phyloP scores from a whole-genome alignment of 2,888 invertebrate species.

The Pristionchus maxplancki region DNA sequence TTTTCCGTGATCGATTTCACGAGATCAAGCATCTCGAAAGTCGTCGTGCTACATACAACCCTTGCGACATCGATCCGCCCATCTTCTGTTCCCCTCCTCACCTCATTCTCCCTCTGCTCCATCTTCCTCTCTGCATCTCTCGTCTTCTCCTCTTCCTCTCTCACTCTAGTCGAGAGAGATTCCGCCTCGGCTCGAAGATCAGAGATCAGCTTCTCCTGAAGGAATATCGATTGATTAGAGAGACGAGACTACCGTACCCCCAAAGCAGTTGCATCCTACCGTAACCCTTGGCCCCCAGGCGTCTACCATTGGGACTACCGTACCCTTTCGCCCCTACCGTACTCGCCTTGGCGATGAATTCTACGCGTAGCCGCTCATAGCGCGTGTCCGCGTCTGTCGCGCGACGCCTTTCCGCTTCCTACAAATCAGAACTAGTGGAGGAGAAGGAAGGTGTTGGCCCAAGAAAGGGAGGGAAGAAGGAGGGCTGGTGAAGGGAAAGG shows the following conservation, averaged over 20 bases:
- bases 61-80: background rate
- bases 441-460: background rate
- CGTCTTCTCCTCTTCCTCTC: conserved; percentile 55
- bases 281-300: background rate
- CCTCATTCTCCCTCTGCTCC: conserved; percentile 38
- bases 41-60: too few species aligned
- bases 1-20: too few species aligned
- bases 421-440: conserved; percentile 24
- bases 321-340: background rate
- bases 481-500: background rate
- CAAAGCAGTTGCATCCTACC: background rate
- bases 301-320: background rate
- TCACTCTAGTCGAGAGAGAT: conserved; percentile 50
- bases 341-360: conserved; percentile 50
- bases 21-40: too few species aligned
- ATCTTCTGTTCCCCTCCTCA: background rate
- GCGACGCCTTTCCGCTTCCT: conserved; percentile 42
- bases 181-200: conserved; percentile 40
- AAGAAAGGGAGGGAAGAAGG: background rate
- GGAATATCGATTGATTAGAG: background rate
- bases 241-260: background rate
- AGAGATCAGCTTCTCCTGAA: conserved; percentile 47
- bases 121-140: conserved; percentile 51
- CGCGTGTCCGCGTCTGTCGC: conserved; percentile 41
- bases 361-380: conserved; percentile 47